Evolutionary conservation across 2,113 vertebrate genomes (phyloP).

Genomic region (Gnathonemus longibarbis): DNA sequence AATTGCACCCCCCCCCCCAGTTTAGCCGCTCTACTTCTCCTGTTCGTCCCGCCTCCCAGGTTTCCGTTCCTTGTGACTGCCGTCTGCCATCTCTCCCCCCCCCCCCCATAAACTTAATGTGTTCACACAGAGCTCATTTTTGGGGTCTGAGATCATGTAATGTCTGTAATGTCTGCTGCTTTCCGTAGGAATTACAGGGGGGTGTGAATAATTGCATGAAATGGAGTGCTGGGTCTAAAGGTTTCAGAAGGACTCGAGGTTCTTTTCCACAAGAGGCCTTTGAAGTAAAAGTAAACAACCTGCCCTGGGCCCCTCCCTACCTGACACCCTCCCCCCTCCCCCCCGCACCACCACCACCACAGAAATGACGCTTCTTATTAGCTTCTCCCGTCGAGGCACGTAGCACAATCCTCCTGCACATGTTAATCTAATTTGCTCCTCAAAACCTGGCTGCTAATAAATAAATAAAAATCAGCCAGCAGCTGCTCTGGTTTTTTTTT

Average conservation of each 20-base stretch:
- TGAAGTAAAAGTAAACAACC: conserved; percentile 34
- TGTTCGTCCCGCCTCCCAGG: not conserved
- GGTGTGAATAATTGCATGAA: conserved; percentile 20
- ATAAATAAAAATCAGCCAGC: not conserved
- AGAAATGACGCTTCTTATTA: conserved; percentile 8
- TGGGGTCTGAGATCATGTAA: conserved; percentile 28
- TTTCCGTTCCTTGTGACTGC: not conserved
- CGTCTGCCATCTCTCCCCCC: not conserved
- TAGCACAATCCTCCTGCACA: not conserved
- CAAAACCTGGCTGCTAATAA: not conserved
- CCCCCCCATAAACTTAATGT: not conserved
- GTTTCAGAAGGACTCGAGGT: conserved; percentile 19
- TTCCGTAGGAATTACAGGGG: conserved; percentile 34
- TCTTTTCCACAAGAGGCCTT: conserved; percentile 31
- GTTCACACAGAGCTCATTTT: conserved; percentile 34
- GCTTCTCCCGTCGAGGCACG: not conserved
- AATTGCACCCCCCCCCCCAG: not conserved
- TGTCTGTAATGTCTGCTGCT: conserved; percentile 29
- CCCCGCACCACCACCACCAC: no score
- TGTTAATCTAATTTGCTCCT: conserved; percentile 9
- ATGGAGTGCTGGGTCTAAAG: conserved; percentile 30
- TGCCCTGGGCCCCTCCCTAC: conserved; percentile 9
- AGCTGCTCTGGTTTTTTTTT: not conserved
- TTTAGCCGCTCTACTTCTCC: no score
- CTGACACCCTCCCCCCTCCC: not conserved